Base-by-base conservation (phyloP, 1,140 invertebrate species). In the Bombus terrestris region DNA sequence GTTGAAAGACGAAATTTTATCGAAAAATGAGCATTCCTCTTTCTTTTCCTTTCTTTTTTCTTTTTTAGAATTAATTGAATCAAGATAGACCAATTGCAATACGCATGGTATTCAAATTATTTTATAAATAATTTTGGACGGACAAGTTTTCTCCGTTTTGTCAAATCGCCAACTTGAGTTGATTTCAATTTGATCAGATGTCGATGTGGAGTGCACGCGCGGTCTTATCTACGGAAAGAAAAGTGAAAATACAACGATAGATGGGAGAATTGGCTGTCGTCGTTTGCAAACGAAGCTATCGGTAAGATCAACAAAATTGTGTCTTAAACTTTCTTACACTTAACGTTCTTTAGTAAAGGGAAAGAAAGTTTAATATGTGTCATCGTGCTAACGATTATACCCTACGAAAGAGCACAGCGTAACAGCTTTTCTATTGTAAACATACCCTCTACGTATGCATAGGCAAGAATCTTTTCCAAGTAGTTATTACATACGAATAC, bases 261-360 rank as follows among this genome's bases (percentile, higher is more conserved):
- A 81, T 74, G 71, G 79, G 84, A 85, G 84, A 57, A 81, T 59
- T 59, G 69, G 32, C 71, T 81, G 78, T 35, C 84, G 78, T 75
- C 79, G 71, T 81, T 85, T 35, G 59, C 43, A 41, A 62, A 53
- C 62, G 0, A 80, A 59, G 10, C 57, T 64, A 78, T 25, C 10
- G 6, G 12, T 25, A n/a, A 35, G 0, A 35, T 35, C 6, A 76
- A 68, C 10, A 5, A n/a, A 84, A 85, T 59, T 12, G 37, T 1
- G 69, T 18, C 25, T 76, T n/a, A 32, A 73, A 73, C 2, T 18
- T 18, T 66, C 32, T 66, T 66, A n/a, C 12, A 6, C 64, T 66
- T 9, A 3, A 35, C 22, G 8, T 35, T 12, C 43, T 3, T 62
- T 15, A 1, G 32, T 5, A 3, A 39, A 4, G 13, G 25, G 41